Percentiles rank a stretch among this genome's conserved stretches.
Conservation (phyloP, 2,888 invertebrate species). For the Nephrotoma flavescens region DNA sequence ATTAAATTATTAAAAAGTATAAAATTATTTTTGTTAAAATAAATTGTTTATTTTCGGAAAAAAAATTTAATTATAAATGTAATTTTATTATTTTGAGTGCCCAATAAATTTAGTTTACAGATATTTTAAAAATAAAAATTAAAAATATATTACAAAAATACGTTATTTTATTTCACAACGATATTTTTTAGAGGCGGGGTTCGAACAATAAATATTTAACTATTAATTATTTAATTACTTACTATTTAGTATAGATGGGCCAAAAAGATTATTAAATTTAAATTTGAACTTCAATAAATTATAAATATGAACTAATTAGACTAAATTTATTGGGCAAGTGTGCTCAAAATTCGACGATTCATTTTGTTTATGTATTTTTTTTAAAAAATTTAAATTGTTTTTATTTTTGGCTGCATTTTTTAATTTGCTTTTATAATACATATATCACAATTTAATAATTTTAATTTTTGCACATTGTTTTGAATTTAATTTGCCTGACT, state of each 20-base stretch:
- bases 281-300: neutral
- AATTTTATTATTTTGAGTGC: constrained; percentile 23
- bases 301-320: constrained; percentile 4
- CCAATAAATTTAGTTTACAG: constrained; percentile 41
- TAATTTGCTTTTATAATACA: neutral
- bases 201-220: constrained; percentile 13
- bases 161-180: constrained; percentile 2
- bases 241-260: neutral
- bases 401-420: constrained; percentile 2
- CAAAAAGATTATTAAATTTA: neutral
- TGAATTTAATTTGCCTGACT: neutral
- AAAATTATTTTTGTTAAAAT: neutral
- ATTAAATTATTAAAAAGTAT: neutral
- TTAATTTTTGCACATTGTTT: neutral
- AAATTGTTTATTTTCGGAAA: neutral
- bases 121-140: constrained; percentile 21
- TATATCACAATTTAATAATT: neutral
- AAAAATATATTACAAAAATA: constrained; percentile 8
- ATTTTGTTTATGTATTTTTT: neutral
- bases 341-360: constrained; percentile 10
- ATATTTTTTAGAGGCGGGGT: constrained; percentile 14
- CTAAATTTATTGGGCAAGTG: constrained; percentile 19
- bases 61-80: neutral
- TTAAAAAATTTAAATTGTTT: neutral
- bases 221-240: neutral